A percentile compares a stretch with the other conserved stretches of the same genome.
Conservation (phyloP, 2,113 vertebrate genomes). For the Bubalus kerabau region DNA sequence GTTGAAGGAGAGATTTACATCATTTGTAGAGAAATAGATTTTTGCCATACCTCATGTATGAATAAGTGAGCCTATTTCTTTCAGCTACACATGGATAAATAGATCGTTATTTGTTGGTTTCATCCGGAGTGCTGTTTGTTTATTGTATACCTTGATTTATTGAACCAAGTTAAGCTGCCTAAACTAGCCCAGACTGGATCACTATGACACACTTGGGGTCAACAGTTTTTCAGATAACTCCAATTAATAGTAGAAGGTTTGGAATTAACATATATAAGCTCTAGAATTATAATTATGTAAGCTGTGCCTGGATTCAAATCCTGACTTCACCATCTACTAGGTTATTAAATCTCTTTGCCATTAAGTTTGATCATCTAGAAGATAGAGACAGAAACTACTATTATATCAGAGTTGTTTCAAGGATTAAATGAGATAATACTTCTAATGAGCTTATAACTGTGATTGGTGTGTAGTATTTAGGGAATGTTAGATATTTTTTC, state of each 20-base stretch:
- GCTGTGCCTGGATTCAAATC: background rate
- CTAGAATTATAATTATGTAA: background rate
- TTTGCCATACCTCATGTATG: background rate
- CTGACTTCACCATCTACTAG: background rate
- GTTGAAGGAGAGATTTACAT: background rate
- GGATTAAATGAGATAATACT: background rate
- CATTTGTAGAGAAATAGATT: conserved; percentile 4
- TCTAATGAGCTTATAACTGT: background rate
- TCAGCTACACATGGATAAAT: background rate
- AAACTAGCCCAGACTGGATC: background rate
- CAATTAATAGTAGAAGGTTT: background rate
- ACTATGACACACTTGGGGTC: background rate
- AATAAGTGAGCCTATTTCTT: background rate
- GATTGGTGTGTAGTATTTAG: background rate
- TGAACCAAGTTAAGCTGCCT: background rate
- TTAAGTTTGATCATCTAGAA: background rate
- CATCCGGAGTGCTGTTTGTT: background rate
- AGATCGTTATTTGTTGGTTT: background rate
- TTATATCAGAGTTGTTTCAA: background rate
- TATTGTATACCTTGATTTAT: background rate
- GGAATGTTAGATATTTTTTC: background rate
- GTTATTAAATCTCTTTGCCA: background rate
- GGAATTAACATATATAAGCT: background rate
- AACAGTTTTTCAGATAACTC: background rate
- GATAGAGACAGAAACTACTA: background rate